These are phyloP conservation scores for Cryptomyrus ogoouensis DNA, from an alignment of 2,113 vertebrate species.

Conservation along the genomic window DNA sequence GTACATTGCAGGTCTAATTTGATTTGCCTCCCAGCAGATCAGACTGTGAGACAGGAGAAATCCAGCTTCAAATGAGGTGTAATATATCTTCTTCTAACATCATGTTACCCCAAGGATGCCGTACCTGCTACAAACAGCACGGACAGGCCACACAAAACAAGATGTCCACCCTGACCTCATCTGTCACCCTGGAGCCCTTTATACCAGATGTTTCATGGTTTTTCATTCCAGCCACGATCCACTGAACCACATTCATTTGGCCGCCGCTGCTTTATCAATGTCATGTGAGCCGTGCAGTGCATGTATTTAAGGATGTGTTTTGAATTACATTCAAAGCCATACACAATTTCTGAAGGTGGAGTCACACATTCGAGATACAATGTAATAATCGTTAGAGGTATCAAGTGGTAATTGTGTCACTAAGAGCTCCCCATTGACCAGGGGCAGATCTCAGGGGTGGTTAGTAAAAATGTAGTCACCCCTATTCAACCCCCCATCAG, in stretches of 20 bases:
- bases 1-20: constrained; percentile 17
- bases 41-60: neutral
- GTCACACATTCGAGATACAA: neutral
- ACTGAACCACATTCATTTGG: neutral
- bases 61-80: constrained; percentile 1
- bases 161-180: neutral
- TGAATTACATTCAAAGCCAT: neutral
- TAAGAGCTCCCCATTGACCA: neutral
- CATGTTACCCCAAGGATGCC: neutral
- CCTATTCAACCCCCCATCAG: neutral
- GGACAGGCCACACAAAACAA: neutral
- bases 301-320: neutral
- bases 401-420: neutral
- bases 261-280: neutral
- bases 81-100: neutral
- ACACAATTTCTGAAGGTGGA: neutral
- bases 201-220: neutral
- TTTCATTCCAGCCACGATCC: neutral
- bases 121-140: neutral
- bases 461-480: neutral
- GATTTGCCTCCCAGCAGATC: constrained; percentile 19
- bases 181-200: neutral
- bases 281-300: neutral
- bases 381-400: neutral
- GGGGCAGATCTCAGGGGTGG: neutral